Conservation (phyloP, 2,888 invertebrate genomes). For the Omphaloscelis lunosa region DNA sequence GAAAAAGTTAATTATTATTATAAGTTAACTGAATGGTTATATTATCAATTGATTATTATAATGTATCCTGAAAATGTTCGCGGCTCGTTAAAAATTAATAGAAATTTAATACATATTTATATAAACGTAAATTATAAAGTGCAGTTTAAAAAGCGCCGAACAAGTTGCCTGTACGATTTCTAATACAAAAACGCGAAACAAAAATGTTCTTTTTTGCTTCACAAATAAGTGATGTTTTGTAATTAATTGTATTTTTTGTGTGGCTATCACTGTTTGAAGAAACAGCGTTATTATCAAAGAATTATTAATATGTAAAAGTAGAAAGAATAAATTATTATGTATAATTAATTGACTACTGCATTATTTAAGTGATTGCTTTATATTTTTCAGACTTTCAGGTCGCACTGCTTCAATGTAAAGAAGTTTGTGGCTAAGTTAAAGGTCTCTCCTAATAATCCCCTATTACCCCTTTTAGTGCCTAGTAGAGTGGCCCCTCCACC, state of each 20-base stretch:
- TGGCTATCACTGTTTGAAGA: not conserved
- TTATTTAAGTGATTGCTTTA: slow-evolving; percentile 27
- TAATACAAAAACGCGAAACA: slow-evolving; percentile 41
- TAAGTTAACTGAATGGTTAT: too few relatives aligned
- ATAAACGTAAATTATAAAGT: slow-evolving; percentile 17
- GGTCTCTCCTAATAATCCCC: not conserved
- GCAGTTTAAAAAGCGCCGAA: slow-evolving; percentile 36
- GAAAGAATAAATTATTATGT: not conserved
- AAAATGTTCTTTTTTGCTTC: slow-evolving; percentile 18
- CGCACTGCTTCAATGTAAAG: not conserved
- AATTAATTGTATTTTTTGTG: slow-evolving; percentile 35
- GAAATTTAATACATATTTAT: slow-evolving; percentile 50
- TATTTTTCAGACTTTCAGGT: slow-evolving; percentile 5
- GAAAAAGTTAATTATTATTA: too few relatives aligned
- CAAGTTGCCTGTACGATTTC: slow-evolving; percentile 39
- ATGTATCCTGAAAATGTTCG: not conserved
- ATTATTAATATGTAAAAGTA: not conserved
- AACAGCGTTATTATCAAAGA: slow-evolving; percentile 16
- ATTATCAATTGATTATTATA: not conserved
- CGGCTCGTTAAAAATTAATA: slow-evolving; percentile 6
- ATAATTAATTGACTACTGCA: slow-evolving; percentile 5
- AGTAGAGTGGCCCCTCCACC: not conserved
- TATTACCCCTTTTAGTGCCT: not conserved
- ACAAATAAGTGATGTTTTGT: slow-evolving; percentile 25
- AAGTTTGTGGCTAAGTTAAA: not conserved